Evolutionary conservation across 2,113 vertebrate species (phyloP).

Genomic region (Acanthisitta chloris): DNA sequence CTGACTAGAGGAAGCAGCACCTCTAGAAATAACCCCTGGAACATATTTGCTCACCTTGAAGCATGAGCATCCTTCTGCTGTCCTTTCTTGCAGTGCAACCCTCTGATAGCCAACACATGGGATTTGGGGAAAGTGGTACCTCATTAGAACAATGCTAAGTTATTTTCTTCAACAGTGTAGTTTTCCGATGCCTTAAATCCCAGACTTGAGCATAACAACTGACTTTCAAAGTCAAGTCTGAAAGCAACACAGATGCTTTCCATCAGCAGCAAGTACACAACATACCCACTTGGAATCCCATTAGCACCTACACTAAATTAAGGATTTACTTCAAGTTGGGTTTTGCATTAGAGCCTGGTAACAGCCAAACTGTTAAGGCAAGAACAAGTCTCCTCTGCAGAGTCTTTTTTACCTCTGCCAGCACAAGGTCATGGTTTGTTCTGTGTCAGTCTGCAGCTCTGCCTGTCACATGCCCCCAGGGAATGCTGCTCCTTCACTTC

Average conservation of each 20-base stretch:
- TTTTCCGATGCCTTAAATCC: conserved; percentile 6
- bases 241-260: conserved; percentile 61
- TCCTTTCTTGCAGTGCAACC: not conserved
- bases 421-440: not conserved
- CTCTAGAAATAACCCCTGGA: not conserved
- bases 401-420: conserved; percentile 13
- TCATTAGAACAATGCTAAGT: not conserved
- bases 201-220: conserved; percentile 5
- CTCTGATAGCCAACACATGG: not conserved
- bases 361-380: conserved; percentile 10
- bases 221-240: conserved; percentile 38
- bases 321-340: conserved; percentile 26
- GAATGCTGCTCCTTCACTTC: not conserved
- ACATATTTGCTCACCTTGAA: not conserved
- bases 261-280: conserved; percentile 63
- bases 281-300: conserved; percentile 60
- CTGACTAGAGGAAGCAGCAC: not conserved
- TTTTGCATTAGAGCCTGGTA: conserved; percentile 41
- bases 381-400: not conserved
- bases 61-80: not conserved
- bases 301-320: conserved; percentile 62
- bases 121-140: not conserved
- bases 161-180: not conserved
- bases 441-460: not conserved
- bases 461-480: not conserved